A percentile compares a stretch with the other conserved stretches of the same genome.
Evolutionary conservation across 2,797 vertebrate genomes (phyloP).

Genomic region (Catharus ustulatus): DNA sequence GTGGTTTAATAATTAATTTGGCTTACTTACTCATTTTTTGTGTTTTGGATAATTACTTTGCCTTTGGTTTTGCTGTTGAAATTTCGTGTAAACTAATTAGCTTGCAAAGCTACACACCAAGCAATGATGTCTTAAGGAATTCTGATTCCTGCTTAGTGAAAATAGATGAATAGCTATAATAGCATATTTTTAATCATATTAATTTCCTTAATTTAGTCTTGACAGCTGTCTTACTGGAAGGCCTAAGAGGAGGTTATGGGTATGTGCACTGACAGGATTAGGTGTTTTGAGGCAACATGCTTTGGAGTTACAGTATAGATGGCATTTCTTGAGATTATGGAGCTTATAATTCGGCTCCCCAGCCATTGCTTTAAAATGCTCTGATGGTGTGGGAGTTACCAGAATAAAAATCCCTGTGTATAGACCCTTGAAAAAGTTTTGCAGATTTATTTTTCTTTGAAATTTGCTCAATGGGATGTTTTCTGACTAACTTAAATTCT

Average conservation of each 20-base stretch:
- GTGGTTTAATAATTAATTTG: neutral
- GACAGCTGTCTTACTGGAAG: neutral
- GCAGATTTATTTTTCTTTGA: neutral
- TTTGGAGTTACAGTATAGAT: neutral
- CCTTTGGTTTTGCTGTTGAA: neutral
- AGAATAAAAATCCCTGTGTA: neutral
- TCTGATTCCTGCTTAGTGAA: neutral
- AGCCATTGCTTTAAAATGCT: neutral
- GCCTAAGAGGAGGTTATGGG: neutral
- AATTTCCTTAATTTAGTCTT: neutral
- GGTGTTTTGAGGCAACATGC: neutral
- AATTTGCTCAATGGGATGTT: neutral
- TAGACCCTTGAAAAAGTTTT: neutral
- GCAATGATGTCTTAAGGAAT: neutral
- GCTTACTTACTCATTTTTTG: neutral
- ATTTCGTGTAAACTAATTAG: neutral
- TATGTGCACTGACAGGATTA: neutral
- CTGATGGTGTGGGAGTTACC: neutral
- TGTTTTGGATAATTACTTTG: neutral
- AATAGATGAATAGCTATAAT: neutral
- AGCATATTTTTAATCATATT: neutral
- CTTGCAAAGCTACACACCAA: neutral
- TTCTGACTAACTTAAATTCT: neutral
- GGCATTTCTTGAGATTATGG: neutral
- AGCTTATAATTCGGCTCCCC: neutral